These are phyloP conservation scores for Adelognathus sp. DNA, from an alignment of 2,888 invertebrate genomes.

Conservation along the genomic window DNA sequence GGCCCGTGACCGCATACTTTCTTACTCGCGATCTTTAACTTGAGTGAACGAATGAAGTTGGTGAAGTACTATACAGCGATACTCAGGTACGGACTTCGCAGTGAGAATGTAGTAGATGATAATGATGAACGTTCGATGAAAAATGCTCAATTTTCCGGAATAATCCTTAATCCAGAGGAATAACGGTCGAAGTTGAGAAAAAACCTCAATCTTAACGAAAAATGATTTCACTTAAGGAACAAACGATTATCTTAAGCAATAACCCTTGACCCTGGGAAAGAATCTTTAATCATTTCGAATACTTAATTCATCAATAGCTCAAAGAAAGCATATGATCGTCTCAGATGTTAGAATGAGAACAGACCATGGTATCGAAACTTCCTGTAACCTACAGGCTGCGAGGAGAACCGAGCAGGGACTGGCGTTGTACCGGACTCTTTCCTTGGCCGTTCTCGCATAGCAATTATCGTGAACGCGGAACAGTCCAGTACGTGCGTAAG, in stretches of 20 bases:
- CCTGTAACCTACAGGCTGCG: not conserved
- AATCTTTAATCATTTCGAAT: too few relatives aligned
- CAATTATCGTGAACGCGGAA: slow-evolving; percentile 60
- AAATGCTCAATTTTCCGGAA: too few relatives aligned
- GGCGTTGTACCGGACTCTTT: slow-evolving; percentile 1
- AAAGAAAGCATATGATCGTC: not conserved
- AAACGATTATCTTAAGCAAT: too few relatives aligned
- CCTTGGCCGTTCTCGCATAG: slow-evolving; percentile 51
- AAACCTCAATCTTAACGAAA: too few relatives aligned
- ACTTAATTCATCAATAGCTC: too few relatives aligned
- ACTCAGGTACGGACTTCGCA: slow-evolving; percentile 12
- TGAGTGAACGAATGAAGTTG: not conserved
- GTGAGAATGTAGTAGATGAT: not conserved
- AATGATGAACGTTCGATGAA: too few relatives aligned
- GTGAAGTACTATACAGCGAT: not conserved
- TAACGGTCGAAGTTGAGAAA: too few relatives aligned
- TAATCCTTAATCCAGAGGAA: too few relatives aligned
- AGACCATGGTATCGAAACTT: not conserved
- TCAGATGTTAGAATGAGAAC: not conserved
- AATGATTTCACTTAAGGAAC: too few relatives aligned
- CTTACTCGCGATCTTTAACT: slow-evolving; percentile 54
- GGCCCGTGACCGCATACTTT: slow-evolving; percentile 58
- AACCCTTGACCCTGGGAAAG: too few relatives aligned
- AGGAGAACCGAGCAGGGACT: slow-evolving; percentile 24
- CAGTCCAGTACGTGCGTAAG: slow-evolving; percentile 61